phyloP scores from a whole-genome alignment of 2,797 vertebrate species.

The Tapirus indicus region DNA sequence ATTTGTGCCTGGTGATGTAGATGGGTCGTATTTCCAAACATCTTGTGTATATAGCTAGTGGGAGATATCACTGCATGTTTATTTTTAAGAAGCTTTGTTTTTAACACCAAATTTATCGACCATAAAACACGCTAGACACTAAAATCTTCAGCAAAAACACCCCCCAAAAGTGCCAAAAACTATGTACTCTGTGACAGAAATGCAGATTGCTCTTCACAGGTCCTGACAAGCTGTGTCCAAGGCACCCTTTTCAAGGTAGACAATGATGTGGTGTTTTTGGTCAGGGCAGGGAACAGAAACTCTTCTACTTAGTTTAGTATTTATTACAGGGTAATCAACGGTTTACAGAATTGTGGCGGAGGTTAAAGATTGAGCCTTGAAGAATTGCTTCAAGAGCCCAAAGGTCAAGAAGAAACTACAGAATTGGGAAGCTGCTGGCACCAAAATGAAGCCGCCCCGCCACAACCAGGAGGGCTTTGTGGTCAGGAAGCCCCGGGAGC shows the following conservation, averaged over 20 bases:
- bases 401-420: neutral
- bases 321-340: neutral
- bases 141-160: constrained; percentile 28
- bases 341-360: neutral
- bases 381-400: neutral
- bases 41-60: constrained; percentile 52
- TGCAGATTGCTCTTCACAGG: neutral
- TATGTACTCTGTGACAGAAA: neutral
- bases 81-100: constrained; percentile 67
- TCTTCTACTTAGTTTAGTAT: neutral
- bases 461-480: neutral
- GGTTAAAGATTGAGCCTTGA: neutral
- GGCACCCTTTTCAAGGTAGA: neutral
- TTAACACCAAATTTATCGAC: constrained; percentile 41
- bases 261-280: neutral
- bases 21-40: constrained; percentile 63
- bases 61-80: constrained; percentile 51
- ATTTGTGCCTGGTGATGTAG: constrained; percentile 49
- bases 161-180: neutral
- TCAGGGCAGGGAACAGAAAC: neutral
- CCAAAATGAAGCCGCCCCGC: neutral
- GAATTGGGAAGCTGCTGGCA: no score
- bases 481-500: neutral
- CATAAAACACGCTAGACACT: constrained; percentile 9
- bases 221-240: neutral